Conservation (phyloP, 1,140 invertebrate species). For the Penaeus vannamei region DNA sequence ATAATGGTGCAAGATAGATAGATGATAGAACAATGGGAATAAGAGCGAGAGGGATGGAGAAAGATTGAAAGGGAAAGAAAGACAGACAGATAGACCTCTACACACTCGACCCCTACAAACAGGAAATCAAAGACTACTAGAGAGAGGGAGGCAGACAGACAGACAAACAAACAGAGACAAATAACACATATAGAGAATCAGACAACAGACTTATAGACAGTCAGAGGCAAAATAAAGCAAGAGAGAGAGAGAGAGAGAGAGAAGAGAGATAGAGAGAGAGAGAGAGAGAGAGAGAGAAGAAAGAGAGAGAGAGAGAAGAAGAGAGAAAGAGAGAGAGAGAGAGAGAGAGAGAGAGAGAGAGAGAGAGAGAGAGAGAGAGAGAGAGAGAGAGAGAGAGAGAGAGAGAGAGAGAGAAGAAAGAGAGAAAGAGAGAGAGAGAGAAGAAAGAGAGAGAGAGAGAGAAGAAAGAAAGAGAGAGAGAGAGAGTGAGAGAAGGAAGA, state of each 20-base stretch:
- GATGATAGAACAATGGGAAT: background rate
- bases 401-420: background rate
- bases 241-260: constrained; percentile 32
- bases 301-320: constrained; percentile 8
- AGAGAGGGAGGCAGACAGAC: no score
- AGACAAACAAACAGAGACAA: no score
- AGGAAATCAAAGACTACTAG: no score
- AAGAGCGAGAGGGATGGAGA: background rate
- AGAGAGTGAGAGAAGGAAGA: background rate
- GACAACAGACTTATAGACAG: no score
- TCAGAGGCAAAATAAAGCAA: background rate
- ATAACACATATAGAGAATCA: no score
- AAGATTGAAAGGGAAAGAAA: background rate
- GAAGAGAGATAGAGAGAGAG: background rate
- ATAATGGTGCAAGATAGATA: no score
- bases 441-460: background rate
- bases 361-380: constrained; percentile 14
- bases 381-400: constrained; percentile 37
- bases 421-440: background rate
- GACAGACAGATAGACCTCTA: background rate
- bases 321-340: background rate
- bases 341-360: background rate
- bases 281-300: constrained; percentile 2
- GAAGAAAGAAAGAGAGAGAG: background rate
- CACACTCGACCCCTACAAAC: no score